Conservation (phyloP, 2,797 vertebrate genomes). For the Mycteria americana region DNA sequence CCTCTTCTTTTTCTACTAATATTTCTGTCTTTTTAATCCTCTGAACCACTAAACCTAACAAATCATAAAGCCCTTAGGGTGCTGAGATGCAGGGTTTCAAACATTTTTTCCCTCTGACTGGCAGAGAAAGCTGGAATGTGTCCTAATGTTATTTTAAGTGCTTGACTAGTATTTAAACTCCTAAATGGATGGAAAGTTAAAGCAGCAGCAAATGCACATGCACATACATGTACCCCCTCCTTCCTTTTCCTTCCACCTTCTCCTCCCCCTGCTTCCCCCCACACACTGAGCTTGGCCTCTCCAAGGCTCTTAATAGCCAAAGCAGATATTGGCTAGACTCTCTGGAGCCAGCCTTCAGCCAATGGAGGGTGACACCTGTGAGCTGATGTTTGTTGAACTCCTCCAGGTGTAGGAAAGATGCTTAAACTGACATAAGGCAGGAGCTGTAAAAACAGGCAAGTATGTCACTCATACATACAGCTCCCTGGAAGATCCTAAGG, state of each 20-base stretch:
- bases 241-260: slow-evolving; percentile 11
- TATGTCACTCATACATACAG: background rate
- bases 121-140: slow-evolving; percentile 72
- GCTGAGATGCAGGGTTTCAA: slow-evolving; percentile 72
- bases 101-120: slow-evolving; percentile 66
- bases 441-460: slow-evolving; percentile 42
- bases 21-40: slow-evolving; percentile 79
- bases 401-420: slow-evolving; percentile 71
- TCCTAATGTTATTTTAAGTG: slow-evolving; percentile 79
- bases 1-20: slow-evolving; percentile 66
- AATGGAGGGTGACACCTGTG: slow-evolving; percentile 63
- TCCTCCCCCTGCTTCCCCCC: background rate
- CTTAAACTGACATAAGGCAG: slow-evolving; percentile 52
- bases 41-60: slow-evolving; percentile 77
- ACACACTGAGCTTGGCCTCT: slow-evolving; percentile 50
- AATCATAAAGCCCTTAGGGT: slow-evolving; percentile 74
- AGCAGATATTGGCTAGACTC: slow-evolving; percentile 71
- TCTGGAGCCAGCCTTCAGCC: slow-evolving; percentile 70
- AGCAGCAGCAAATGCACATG: slow-evolving; percentile 34
- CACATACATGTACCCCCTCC: slow-evolving; percentile 8
- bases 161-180: slow-evolving; percentile 74
- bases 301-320: slow-evolving; percentile 42
- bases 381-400: slow-evolving; percentile 67
- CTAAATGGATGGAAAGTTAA: slow-evolving; percentile 70
- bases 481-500: slow-evolving; percentile 30